Evolutionary conservation across 2,888 invertebrate genomes (phyloP).

Genomic region (Aproaerema taeniolella): DNA sequence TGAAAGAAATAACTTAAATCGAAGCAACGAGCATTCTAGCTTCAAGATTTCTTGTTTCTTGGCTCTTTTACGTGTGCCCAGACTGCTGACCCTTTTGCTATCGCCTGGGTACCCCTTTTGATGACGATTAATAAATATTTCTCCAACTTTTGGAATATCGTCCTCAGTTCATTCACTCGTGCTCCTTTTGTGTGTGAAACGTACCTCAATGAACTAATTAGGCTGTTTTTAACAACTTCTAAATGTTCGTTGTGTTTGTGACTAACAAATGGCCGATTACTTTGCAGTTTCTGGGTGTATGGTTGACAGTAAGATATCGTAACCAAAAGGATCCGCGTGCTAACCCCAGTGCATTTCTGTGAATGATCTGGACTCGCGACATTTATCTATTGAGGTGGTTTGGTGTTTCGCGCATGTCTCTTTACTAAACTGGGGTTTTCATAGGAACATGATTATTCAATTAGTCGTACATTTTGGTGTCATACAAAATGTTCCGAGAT

Average conservation of each 20-base stretch:
- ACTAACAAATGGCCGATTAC: constrained; percentile 57
- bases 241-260: constrained; percentile 36
- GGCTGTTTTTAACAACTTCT: neutral
- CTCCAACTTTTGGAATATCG: no score
- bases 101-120: no score
- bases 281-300: constrained; percentile 96
- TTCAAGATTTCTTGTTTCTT: no score
- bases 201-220: constrained; percentile 9
- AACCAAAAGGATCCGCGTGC: constrained; percentile 99
- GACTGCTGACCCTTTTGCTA: no score
- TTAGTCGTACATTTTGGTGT: no score
- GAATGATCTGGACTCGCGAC: constrained; percentile 75
- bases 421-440: no score
- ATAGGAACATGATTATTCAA: no score
- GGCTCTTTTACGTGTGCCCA: no score
- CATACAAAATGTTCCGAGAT: no score
- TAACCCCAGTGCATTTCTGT: constrained; percentile 98
- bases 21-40: no score
- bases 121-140: no score
- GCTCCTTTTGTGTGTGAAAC: neutral
- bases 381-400: constrained; percentile 63
- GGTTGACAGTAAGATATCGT: constrained; percentile 97
- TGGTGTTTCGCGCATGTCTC: constrained; percentile 47
- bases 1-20: no score
- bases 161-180: constrained; percentile 15